A percentile compares a stretch with the other conserved stretches of the same genome.
Evolutionary conservation across 1,140 invertebrate genomes (phyloP).

Genomic region (Pinna nobilis): DNA sequence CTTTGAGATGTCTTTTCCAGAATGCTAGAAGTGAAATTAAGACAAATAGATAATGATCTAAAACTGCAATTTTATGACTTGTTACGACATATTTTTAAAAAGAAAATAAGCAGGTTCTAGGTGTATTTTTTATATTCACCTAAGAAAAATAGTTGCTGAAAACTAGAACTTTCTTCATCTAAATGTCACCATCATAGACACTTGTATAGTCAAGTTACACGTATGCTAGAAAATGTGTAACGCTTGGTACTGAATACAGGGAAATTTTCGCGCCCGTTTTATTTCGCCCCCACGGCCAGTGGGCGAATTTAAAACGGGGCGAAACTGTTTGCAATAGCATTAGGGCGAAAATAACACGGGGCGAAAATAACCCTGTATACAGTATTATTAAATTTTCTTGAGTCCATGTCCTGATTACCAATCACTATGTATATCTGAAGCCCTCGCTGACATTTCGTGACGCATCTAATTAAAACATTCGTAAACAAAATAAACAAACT

Average conservation of each 20-base stretch:
- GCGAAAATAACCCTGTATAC: no score
- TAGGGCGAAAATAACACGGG: no score
- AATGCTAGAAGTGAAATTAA: constrained; percentile 14
- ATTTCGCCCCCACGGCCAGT: no score
- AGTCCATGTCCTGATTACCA: neutral
- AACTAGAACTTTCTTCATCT: no score
- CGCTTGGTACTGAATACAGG: neutral
- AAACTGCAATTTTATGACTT: neutral
- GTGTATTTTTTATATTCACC: neutral
- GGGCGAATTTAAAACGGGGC: no score
- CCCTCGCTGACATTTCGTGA: no score
- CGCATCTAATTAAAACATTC: no score
- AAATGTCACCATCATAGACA: no score
- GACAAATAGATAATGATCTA: neutral
- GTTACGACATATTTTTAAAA: neutral
- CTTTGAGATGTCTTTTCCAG: constrained; percentile 15
- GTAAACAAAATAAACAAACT: neutral
- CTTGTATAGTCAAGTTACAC: no score
- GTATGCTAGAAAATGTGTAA: no score
- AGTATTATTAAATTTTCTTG: neutral
- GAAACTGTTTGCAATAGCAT: no score
- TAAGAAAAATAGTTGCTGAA: neutral
- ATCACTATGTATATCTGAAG: neutral
- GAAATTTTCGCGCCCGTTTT: no score
- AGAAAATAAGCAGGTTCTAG: neutral